Base-by-base conservation (phyloP, 2,797 vertebrate genomes). In the Sciaenops ocellatus region DNA sequence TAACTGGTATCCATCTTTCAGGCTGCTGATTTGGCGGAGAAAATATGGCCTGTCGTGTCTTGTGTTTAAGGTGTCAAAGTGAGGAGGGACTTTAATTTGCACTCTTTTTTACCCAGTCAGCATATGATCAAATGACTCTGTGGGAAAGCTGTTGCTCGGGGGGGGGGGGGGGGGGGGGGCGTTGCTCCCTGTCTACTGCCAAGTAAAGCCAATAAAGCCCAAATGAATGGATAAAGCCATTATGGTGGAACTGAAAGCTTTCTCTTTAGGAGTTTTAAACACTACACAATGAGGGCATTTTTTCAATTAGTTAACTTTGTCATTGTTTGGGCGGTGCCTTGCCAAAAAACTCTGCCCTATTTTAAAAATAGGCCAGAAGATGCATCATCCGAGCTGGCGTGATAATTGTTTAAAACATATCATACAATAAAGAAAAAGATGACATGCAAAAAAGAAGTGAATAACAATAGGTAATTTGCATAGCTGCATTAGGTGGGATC, bases 141-240 rank as follows among this genome's bases (percentile, higher is more conserved):
- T 91, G 87, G 84, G 86, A 83, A 91, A 85, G 87, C 88, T 85
- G 73, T 87, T 89, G 92, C 91, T 93, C 63, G n/a, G 78, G 87
- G 34, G 7, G 34, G 5, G 30, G 34, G 7, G 34, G 5, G 30
- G 30, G 6, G 6, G 30, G 87, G 85, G 80, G 87, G 67, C 52
- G 44, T 81, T 69, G 59, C 85, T 85, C 82, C 75, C 76, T 69
- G 77, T 84, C 86, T 83, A 61, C 87, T 87, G 83, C 85, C 90
- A 88, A 83, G 85, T 87, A 87, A 91, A 90, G 85, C 86, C 85
- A 92, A 90, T 88, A 83, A 86, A 87, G 83, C 84, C 84, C 79
- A 93, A 92, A 93, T 87, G 84, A 93, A 91, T 92, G 91, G 89
- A 87, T 92, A 85, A 89, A 89, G 84, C 84, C 89, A 88, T 92